Base-by-base conservation (phyloP, 37 sponge, comb jelly and placozoan genomes). In the Halisarca cf. caerulea region DNA sequence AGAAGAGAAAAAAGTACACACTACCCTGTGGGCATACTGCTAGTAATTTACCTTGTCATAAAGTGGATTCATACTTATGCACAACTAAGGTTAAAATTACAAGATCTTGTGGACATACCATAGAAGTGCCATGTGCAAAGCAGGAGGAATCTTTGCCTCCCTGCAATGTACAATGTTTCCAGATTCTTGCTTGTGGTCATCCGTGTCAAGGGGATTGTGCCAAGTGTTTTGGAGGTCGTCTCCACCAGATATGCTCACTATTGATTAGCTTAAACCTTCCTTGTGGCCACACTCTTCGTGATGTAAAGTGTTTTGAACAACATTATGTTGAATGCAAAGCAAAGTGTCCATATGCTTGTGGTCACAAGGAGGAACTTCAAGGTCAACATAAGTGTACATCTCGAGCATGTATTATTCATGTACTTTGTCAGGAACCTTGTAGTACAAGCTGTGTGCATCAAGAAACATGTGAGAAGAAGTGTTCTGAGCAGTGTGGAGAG, bases 181-280 rank as follows among this genome's bases (percentile, higher is more conserved):
- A 78, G 42, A 85, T 27, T 1, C 66, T 90, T 5, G 47, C 53
- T 24, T 94, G 94, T 90, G 94, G 91, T 15, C 94, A 94, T 82
- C 59, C 59, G 28, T 94, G 94, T 51, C 55, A 25, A n/a, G 42
- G 72, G 58, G 73, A 68, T 5, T 83, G 84, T 69, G 38, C 34
- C 55, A 20, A 44, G 74, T 70, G 75, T 37, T 80, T 34, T 70
- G 4, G 17, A 58, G 53, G 86, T 79, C 41, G 25, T 74, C 24
- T 85, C 72, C 53, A 69, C 0, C 0, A 59, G 57, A 45, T 59
- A 69, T 73, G 34, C 38, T 27, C 59, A 25, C 20, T 69, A 64
- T 9, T 30, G 27, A 18, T 34, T 1, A 4, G 18, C 18, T n/a
- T 62, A 62, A 2, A 24, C 21, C 77, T 74, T 25, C 77, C 77